phyloP scores from a whole-genome alignment of 92 coral and sea anemone genomes.

The Parazoanthus swiftii region DNA sequence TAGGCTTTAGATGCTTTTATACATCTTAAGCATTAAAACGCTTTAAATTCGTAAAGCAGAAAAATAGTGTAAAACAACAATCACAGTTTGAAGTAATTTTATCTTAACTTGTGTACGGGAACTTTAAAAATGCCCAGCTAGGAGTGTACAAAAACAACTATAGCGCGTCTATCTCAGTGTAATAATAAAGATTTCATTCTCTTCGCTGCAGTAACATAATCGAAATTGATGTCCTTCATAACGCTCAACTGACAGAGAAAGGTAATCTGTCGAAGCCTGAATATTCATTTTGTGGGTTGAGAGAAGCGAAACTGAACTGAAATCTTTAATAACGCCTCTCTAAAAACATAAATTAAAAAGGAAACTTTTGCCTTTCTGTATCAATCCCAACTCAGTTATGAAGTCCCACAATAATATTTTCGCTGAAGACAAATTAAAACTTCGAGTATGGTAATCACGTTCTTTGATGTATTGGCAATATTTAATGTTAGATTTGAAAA shows the following conservation, averaged over 20 bases:
- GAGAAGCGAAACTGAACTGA: neutral
- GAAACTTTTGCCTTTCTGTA: neutral
- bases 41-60: neutral
- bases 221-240: neutral
- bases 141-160: neutral
- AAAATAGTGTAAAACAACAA: neutral
- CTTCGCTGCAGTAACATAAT: neutral
- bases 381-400: neutral
- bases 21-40: neutral
- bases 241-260: neutral
- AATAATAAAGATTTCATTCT: neutral
- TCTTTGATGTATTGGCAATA: neutral
- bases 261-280: neutral
- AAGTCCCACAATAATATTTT: neutral
- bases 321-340: neutral
- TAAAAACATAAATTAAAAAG: no score
- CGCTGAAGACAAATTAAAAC: neutral
- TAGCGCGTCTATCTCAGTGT: neutral
- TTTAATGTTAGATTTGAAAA: neutral
- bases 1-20: neutral
- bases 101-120: neutral
- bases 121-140: neutral
- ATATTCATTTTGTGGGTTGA: no score
- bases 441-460: neutral
- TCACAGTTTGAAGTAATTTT: conserved; percentile 11